These are phyloP conservation scores for Mirza zaza DNA, from an alignment of 2,113 vertebrate genomes.

Conservation along the genomic window DNA sequence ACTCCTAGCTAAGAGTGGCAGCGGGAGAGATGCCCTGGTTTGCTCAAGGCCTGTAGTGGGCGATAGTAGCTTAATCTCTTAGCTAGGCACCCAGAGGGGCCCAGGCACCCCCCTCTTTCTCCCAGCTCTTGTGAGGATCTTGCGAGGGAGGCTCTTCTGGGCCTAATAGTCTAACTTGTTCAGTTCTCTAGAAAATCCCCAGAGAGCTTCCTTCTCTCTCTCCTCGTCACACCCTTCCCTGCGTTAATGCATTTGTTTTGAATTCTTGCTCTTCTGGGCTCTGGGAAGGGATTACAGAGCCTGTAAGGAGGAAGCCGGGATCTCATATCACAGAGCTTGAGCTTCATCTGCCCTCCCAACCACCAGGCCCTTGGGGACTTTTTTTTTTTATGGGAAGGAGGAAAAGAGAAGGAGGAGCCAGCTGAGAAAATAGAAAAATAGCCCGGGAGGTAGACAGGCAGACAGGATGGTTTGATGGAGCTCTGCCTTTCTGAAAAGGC, in stretches of 20 bases:
- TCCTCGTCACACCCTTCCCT: background rate
- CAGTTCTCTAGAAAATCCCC: conserved; percentile 65
- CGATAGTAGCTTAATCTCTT: background rate
- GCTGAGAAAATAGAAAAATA: background rate
- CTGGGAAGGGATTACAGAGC: background rate
- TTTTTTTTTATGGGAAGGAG: background rate
- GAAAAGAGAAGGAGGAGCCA: background rate
- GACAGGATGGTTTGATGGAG: background rate
- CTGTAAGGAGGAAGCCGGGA: background rate
- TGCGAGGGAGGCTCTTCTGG: background rate
- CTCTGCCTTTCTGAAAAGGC: background rate
- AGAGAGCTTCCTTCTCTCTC: conserved; percentile 38
- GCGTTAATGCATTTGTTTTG: conserved; percentile 17
- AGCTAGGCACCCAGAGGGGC: background rate
- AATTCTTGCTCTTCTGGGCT: background rate
- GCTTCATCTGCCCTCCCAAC: background rate
- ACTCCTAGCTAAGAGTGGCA: background rate
- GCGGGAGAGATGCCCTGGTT: background rate
- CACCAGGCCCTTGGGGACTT: background rate
- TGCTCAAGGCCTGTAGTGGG: background rate
- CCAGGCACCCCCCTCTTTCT: background rate
- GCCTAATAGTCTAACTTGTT: conserved; percentile 60
- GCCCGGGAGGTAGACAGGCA: background rate
- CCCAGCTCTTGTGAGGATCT: background rate
- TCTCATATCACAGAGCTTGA: background rate